Base-by-base conservation (phyloP, 2,113 vertebrate species). In the Saguinus imperator region DNA sequence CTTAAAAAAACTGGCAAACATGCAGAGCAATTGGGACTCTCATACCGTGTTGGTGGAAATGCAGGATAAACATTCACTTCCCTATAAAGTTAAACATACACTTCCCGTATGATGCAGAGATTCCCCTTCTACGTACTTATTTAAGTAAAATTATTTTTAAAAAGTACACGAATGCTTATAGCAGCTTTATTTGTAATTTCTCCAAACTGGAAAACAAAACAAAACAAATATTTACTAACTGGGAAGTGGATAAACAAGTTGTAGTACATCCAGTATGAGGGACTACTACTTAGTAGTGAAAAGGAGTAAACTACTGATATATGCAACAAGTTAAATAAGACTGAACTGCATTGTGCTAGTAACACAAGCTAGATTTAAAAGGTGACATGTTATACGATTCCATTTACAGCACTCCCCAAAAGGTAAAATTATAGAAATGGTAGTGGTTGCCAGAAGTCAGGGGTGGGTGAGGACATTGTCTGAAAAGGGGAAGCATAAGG, bases 121-220 rank as follows among this genome's bases (percentile, higher is more conserved):
- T 94, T 66, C 20, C 2, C 40, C 2, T 18, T 88, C 35, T 48
- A 48, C 35, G 35, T 96, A 8, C 76, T 68, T 91, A 66, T 9
- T 14, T 55, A 94, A 68, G 35, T 79, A 45, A 91, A 80, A 75
- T 91, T 32, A 89, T 79, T 21, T 55, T 75, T 29, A 64, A 70
- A 64, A 87, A 20, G 8, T 45, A 40, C 18, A 68, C 10, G 40
- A 79, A 73, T 48, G 4, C 55, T 91, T 35, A 72, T 57, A 66
- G 37, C 6, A 88, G 52, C 25, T 91, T 88, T 89, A 58, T 81
- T 75, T 52, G 55, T 86, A 90, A 88, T 91, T 85, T 95, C 27
- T 7, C 6, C 7, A 68, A 79, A 75, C 8, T 58, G 25, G 21
- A 82, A 92, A 48, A 23, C 16, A 68, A 68, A 68, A 35, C 66